Evolutionary conservation across 2,113 vertebrate genomes (phyloP).

Genomic region (Psephotus haematonotus): DNA sequence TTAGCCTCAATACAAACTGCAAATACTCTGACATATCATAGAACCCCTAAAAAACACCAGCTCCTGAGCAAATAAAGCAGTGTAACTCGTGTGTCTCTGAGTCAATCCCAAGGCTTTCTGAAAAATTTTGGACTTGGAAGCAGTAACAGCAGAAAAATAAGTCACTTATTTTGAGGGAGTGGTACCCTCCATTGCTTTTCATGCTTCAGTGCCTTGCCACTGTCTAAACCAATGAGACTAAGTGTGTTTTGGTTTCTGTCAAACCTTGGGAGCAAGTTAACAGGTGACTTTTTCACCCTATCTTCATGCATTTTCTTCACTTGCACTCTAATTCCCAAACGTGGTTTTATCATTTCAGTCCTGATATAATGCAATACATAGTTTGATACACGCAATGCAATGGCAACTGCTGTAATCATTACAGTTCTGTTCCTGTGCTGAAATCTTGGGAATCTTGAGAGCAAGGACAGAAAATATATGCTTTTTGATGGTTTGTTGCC

Average conservation of each 20-base stretch:
- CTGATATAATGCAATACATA: accelerated
- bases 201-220: not conserved
- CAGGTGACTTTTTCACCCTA: not conserved
- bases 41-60: not conserved
- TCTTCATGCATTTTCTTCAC: not conserved
- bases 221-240: not conserved
- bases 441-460: not conserved
- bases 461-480: not conserved
- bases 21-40: not conserved
- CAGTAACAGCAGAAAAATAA: not conserved
- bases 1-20: constrained; percentile 4
- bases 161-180: not conserved
- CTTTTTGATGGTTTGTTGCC: not conserved
- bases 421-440: not conserved
- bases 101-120: not conserved
- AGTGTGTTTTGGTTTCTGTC: not conserved
- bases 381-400: not conserved
- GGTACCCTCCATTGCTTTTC: not conserved
- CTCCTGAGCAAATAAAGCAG: not conserved
- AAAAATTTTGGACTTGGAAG: not conserved
- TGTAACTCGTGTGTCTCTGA: not conserved
- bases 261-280: not conserved
- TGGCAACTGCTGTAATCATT: not conserved
- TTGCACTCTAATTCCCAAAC: not conserved
- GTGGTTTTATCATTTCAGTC: not conserved